Conservation (phyloP, 2,888 invertebrate genomes). For the Ecliptopera silaceata region DNA sequence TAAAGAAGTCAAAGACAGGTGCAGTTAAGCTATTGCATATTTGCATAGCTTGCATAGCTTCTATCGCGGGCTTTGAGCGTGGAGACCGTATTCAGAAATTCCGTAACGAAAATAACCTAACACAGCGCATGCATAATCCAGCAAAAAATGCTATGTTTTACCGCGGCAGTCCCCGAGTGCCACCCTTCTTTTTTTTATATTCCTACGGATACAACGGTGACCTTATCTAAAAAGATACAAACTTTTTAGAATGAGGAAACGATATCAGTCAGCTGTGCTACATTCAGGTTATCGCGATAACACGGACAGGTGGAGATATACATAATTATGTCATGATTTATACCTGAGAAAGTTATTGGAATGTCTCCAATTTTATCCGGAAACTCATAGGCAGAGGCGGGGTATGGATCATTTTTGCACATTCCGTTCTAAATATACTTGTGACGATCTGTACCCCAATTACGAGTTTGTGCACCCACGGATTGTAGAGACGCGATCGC, state of each 20-base stretch:
- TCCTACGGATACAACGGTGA: conserved; percentile 5
- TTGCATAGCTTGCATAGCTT: no score
- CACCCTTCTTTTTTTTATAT: no score
- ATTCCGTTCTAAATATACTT: conserved; percentile 76
- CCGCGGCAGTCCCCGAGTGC: no score
- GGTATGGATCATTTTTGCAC: conserved; percentile 60
- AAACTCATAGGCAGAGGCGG: conserved; percentile 61
- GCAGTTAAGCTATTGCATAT: no score
- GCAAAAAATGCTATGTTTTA: no score
- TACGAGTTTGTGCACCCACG: no score
- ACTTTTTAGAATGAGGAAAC: conserved; percentile 21
- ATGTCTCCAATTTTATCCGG: conserved; percentile 63
- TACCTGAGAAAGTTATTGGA: conserved; percentile 56
- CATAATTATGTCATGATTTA: conserved; percentile 27
- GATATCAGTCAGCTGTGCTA: conserved; percentile 25
- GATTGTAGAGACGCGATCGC: no score
- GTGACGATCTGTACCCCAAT: no score
- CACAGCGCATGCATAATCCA: no score
- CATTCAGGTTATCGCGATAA: conserved; percentile 27
- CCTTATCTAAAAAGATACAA: conserved; percentile 18
- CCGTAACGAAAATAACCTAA: no score
- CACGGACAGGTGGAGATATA: conserved; percentile 17
- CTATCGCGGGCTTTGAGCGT: no score
- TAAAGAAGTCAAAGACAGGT: neutral
- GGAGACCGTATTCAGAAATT: no score